phyloP scores from a whole-genome alignment of 2,113 vertebrate genomes.

The Vireo altiloquus region DNA sequence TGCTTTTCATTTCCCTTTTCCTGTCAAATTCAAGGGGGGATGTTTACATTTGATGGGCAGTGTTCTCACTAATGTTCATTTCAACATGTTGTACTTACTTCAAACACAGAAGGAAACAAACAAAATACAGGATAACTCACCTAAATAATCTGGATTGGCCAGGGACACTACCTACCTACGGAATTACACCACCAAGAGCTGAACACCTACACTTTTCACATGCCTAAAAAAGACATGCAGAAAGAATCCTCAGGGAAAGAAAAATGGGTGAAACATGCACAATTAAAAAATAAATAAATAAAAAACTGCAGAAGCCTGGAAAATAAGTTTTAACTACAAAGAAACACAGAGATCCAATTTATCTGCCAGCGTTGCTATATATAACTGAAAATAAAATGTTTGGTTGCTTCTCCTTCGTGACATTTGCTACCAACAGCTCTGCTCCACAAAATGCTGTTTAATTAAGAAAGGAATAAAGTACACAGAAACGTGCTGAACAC shows the following conservation, averaged over 20 bases:
- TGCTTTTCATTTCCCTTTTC: not conserved
- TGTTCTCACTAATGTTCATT: not conserved
- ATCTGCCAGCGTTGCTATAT: not conserved
- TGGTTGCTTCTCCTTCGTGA: not conserved
- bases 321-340: not conserved
- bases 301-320: not conserved
- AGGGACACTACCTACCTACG: not conserved
- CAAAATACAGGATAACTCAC: not conserved
- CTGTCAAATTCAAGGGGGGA: not conserved
- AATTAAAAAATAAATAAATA: not conserved
- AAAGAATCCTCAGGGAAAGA: not conserved
- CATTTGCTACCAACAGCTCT: not conserved
- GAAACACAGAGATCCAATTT: not conserved
- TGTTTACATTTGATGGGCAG: not conserved
- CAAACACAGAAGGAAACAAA: not conserved
- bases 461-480: not conserved
- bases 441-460: not conserved
- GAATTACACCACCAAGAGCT: not conserved
- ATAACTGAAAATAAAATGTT: not conserved
- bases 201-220: not conserved
- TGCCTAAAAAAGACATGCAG: not conserved
- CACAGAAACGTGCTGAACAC: not conserved
- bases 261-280: not conserved
- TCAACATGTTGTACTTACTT: not conserved
- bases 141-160: not conserved